Percentiles rank a stretch among this genome's conserved stretches.
These are phyloP conservation scores for Limanda limanda DNA, from an alignment of 2,113 vertebrate species.

Conservation along the genomic window DNA sequence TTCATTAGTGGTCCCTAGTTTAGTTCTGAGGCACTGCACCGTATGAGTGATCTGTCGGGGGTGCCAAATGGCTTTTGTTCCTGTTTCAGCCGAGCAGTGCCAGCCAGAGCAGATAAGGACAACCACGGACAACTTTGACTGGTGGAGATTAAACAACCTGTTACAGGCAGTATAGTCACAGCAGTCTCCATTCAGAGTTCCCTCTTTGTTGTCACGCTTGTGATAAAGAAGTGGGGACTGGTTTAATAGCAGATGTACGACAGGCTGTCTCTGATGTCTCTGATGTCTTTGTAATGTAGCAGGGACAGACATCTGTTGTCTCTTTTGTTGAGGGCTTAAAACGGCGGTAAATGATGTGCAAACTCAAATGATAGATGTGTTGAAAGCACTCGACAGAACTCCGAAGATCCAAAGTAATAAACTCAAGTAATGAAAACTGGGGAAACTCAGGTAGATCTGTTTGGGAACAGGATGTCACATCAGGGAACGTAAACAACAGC, in stretches of 20 bases:
- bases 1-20: conserved; percentile 66
- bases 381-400: neutral
- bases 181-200: conserved; percentile 2
- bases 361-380: neutral
- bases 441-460: neutral
- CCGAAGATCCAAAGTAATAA: too few species aligned
- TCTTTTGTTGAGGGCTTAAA: too few species aligned
- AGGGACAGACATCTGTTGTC: too few species aligned
- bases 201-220: neutral
- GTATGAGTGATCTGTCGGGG: conserved; percentile 56
- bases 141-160: conserved; percentile 18
- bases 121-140: conserved; percentile 25
- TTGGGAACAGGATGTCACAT: too few species aligned
- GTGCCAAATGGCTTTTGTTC: conserved; percentile 71
- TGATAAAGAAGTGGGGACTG: neutral
- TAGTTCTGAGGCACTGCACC: conserved; percentile 57
- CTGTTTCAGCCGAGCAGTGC: conserved; percentile 39
- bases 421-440: neutral
- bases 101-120: conserved; percentile 51
- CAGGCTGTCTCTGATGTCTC: too few species aligned
- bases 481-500: neutral
- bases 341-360: neutral
- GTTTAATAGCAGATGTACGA: neutral
- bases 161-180: neutral
- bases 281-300: too few species aligned